These are phyloP conservation scores for Chloropsis hardwickii DNA, from an alignment of 2,113 vertebrate species.

Conservation along the genomic window DNA sequence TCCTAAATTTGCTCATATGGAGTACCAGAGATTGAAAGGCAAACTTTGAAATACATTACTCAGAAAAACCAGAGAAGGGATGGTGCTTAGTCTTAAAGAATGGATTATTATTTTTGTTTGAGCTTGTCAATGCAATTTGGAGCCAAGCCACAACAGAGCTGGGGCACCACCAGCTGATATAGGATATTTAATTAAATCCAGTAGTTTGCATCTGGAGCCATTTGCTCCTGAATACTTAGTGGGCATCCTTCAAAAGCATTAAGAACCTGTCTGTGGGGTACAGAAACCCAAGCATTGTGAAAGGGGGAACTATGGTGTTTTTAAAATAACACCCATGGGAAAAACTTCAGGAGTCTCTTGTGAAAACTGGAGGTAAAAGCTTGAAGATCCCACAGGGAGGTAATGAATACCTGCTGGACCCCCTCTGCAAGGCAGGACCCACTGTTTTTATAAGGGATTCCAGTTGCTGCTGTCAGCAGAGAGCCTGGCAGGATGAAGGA, in stretches of 20 bases:
- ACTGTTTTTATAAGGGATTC: accelerated
- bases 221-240: neutral
- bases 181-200: neutral
- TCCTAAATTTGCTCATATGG: constrained; percentile 14
- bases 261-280: neutral
- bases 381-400: neutral
- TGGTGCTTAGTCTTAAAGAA: neutral
- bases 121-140: neutral
- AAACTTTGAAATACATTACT: constrained; percentile 13
- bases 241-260: neutral
- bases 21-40: neutral
- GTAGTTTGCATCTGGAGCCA: neutral
- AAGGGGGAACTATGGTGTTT: neutral
- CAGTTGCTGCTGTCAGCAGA: neutral
- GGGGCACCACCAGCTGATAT: neutral
- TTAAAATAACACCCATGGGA: neutral
- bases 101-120: neutral
- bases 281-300: neutral
- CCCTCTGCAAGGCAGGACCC: neutral
- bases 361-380: neutral
- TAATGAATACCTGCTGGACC: neutral
- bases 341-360: neutral
- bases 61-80: neutral
- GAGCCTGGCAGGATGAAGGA: neutral
- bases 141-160: neutral